Percentiles rank a stretch among this genome's conserved stretches.
Conservation (phyloP, 1,140 invertebrate genomes). For the Metopolophium dirhodum region DNA sequence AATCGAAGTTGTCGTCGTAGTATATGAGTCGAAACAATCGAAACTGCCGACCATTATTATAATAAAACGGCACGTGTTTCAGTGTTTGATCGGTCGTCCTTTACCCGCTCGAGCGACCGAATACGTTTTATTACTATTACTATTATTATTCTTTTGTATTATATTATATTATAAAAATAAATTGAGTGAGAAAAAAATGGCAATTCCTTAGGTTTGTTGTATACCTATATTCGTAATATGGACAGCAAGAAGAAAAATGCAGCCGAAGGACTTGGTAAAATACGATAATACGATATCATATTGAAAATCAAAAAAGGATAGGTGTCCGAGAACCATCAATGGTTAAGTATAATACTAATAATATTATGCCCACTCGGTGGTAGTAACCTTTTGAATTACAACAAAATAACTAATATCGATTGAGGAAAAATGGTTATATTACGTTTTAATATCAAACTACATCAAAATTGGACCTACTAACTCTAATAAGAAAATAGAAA, state of each 20-base stretch:
- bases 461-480: no score
- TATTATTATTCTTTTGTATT: not conserved
- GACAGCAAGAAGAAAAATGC: no score
- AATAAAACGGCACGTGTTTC: no score
- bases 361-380: no score
- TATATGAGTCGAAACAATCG: not conserved
- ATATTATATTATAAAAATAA: not conserved
- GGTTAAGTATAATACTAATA: not conserved
- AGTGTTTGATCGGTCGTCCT: no score
- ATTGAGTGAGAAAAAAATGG: not conserved
- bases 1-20: not conserved
- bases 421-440: no score
- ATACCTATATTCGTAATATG: not conserved
- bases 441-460: no score
- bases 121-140: not conserved
- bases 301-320: not conserved
- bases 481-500: no score
- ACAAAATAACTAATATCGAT: no score
- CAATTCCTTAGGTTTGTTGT: not conserved
- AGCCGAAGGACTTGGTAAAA: no score
- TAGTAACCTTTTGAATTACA: no score
- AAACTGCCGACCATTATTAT: not conserved
- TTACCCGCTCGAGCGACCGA: no score
- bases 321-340: not conserved
- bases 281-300: not conserved